Conservation (phyloP, 2,888 invertebrate genomes). For the Neuroscelio doddi region DNA sequence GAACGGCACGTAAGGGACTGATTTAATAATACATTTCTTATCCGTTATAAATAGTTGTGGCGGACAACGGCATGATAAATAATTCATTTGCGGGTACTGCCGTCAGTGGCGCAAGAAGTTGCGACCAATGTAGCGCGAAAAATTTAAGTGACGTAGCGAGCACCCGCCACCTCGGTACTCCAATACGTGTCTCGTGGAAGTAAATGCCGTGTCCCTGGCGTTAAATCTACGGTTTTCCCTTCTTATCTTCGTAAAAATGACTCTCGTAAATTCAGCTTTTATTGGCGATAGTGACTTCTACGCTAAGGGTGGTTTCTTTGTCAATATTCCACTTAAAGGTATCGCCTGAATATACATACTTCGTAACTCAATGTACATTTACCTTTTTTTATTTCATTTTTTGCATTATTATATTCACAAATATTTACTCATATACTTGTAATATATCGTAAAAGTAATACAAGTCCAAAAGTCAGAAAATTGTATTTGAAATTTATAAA, state of each 20-base stretch:
- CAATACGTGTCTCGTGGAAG: constrained; percentile 48
- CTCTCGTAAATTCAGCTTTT: constrained; percentile 47
- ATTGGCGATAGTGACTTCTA: constrained; percentile 39
- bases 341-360: too few relatives aligned
- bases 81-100: constrained; percentile 43
- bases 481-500: too few relatives aligned
- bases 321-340: too few relatives aligned
- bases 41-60: constrained; percentile 43
- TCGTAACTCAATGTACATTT: too few relatives aligned
- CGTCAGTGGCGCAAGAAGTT: constrained; percentile 29
- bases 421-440: too few relatives aligned
- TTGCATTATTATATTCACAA: too few relatives aligned
- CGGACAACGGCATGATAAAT: constrained; percentile 43
- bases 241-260: constrained; percentile 48
- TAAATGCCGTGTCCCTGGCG: constrained; percentile 45
- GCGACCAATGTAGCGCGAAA: constrained; percentile 44
- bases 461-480: too few relatives aligned
- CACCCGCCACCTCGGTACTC: constrained; percentile 43
- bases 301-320: constrained; percentile 38
- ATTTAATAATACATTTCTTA: constrained; percentile 44
- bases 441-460: too few relatives aligned
- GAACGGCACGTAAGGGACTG: too few relatives aligned
- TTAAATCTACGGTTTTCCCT: constrained; percentile 45
- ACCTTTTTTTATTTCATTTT: too few relatives aligned
- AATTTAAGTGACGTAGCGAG: constrained; percentile 49